Evolutionary conservation across 2,113 vertebrate genomes (phyloP).

Genomic region (Pholis gunnellus): DNA sequence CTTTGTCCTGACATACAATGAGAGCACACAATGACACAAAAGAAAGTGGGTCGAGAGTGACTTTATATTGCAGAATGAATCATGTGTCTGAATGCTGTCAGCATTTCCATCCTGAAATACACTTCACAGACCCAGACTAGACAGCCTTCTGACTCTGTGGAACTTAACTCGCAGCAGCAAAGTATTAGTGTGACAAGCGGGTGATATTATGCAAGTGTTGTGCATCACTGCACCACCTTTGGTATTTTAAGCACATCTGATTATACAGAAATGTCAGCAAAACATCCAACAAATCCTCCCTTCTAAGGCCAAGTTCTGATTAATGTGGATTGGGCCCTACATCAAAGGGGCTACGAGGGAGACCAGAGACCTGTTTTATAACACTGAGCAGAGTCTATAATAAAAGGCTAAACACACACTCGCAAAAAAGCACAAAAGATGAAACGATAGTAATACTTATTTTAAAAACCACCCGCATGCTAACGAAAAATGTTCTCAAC

Average conservation of each 20-base stretch:
- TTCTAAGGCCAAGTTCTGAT: conserved; percentile 41
- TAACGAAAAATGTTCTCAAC: background rate
- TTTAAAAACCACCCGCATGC: background rate
- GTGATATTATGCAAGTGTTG: conserved; percentile 41
- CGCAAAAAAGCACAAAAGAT: background rate
- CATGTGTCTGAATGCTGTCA: conserved; percentile 24
- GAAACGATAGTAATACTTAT: background rate
- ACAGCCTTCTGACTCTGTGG: conserved; percentile 4
- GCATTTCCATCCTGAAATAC: conserved; percentile 44
- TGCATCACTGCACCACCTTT: conserved; percentile 30
- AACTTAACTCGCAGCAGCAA: conserved; percentile 16
- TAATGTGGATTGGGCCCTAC: conserved; percentile 34
- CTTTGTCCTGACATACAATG: background rate
- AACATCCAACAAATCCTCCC: conserved; percentile 29
- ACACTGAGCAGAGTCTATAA: conserved; percentile 15
- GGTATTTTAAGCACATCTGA: conserved; percentile 57
- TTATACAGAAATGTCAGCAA: conserved; percentile 51
- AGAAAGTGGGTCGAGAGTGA: conserved; percentile 3
- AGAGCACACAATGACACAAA: conserved; percentile 10
- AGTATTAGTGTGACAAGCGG: conserved; percentile 28
- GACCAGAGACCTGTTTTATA: conserved; percentile 23
- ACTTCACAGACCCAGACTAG: conserved; percentile 42
- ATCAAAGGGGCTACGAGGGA: conserved; percentile 33
- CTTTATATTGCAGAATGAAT: background rate
- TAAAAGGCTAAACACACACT: conserved; percentile 13